phyloP scores from a whole-genome alignment of 64 coral and sea anemone species.

The Actinia tenebrosa region DNA sequence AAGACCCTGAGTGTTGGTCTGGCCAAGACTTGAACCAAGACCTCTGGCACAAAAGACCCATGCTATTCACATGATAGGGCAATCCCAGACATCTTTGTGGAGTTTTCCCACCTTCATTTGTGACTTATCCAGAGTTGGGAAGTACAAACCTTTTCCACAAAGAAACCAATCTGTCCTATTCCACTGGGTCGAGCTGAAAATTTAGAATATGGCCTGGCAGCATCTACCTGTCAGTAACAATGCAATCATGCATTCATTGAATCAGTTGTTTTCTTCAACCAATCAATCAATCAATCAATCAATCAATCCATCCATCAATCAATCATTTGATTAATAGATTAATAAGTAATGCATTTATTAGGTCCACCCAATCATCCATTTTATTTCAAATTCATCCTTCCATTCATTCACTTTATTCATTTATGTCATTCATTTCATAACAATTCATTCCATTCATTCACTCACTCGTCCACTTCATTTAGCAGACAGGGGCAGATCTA shows the following conservation, averaged over 20 bases:
- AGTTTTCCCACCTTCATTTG: too few relatives aligned
- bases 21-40: too few relatives aligned
- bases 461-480: background rate
- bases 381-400: background rate
- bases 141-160: constrained; percentile 88
- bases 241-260: background rate
- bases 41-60: too few relatives aligned
- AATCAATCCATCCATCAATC: background rate
- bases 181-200: constrained; percentile 84
- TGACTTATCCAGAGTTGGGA: too few relatives aligned
- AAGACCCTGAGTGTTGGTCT: too few relatives aligned
- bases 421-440: too few relatives aligned
- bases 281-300: background rate
- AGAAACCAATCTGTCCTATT: constrained; percentile 70
- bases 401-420: background rate
- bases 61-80: too few relatives aligned
- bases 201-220: constrained; percentile 76
- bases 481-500: too few relatives aligned
- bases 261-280: background rate
- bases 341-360: too few relatives aligned
- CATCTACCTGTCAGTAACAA: constrained; percentile 53
- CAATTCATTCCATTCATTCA: background rate
- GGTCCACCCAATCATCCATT: too few relatives aligned
- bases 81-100: too few relatives aligned
- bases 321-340: too few relatives aligned